Conservation (phyloP, 2,797 vertebrate species). For the Hoplostethus mediterraneus region DNA sequence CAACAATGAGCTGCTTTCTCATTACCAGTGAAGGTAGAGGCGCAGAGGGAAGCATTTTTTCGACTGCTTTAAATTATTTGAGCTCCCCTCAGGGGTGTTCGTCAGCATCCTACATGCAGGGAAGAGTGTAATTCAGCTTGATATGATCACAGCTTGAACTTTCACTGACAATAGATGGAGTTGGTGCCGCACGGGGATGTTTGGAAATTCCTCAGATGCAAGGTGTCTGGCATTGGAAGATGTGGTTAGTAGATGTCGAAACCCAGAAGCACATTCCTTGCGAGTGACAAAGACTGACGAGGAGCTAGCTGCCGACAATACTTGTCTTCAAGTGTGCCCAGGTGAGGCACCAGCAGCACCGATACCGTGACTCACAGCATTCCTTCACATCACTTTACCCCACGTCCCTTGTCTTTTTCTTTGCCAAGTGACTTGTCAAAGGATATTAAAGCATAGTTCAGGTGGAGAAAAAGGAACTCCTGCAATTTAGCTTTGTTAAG, state of each 20-base stretch:
- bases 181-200: constrained; percentile 20
- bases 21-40: constrained; percentile 52
- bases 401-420: constrained; percentile 27
- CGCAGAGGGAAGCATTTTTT: constrained; percentile 13
- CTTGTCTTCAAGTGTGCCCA: constrained; percentile 48
- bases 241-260: constrained; percentile 41
- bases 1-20: constrained; percentile 61
- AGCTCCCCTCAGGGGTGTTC: constrained; percentile 26
- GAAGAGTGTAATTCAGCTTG: constrained; percentile 21
- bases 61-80: constrained; percentile 43
- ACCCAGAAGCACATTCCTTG: constrained; percentile 46
- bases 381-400: constrained; percentile 34
- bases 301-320: constrained; percentile 32
- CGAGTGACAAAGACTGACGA: constrained; percentile 42
- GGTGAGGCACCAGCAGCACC: constrained; percentile 35
- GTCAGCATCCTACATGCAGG: constrained; percentile 29
- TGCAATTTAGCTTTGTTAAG: constrained; percentile 35
- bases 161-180: constrained; percentile 41
- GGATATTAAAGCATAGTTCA: constrained; percentile 27
- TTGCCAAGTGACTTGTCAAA: constrained; percentile 45
- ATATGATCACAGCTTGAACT: constrained; percentile 56
- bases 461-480: constrained; percentile 27
- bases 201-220: constrained; percentile 54
- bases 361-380: constrained; percentile 32
- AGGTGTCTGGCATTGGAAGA: constrained; percentile 35